Evolutionary conservation across 2,888 invertebrate species (phyloP).

Genomic region (Drosophila suboccidentalis): DNA sequence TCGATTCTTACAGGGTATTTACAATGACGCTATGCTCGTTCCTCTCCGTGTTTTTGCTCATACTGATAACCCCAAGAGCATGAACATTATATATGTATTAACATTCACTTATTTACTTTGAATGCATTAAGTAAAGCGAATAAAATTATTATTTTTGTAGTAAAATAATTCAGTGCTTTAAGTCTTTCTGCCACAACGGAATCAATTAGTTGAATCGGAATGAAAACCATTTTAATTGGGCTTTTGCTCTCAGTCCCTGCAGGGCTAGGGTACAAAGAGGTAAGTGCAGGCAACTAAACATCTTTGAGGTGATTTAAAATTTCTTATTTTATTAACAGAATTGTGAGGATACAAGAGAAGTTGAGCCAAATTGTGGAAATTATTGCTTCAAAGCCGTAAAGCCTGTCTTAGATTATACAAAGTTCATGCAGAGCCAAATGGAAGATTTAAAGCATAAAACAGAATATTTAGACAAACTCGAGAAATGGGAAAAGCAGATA

Average conservation of each 20-base stretch:
- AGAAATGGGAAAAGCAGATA: background rate
- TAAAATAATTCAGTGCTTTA: background rate
- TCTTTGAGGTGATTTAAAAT: background rate
- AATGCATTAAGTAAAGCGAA: background rate
- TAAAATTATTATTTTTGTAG: background rate
- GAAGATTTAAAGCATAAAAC: background rate
- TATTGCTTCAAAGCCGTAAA: constrained; percentile 4
- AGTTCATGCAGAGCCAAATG: constrained; percentile 1
- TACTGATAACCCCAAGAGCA: background rate
- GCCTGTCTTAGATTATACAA: background rate
- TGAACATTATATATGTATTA: background rate
- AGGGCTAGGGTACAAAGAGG: background rate
- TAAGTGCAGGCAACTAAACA: background rate
- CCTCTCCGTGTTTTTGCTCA: background rate
- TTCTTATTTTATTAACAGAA: background rate
- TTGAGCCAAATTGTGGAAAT: constrained; percentile 2
- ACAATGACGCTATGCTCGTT: background rate
- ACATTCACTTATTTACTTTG: background rate
- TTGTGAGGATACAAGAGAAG: background rate
- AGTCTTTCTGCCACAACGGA: background rate
- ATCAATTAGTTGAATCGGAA: background rate
- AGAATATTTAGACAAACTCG: background rate
- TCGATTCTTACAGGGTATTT: background rate
- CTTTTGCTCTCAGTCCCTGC: background rate
- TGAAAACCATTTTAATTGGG: background rate